Percentiles rank a stretch among this genome's conserved stretches.
phyloP scores from a whole-genome alignment of 2,113 vertebrate species.

The Opisthocomus hoazin region DNA sequence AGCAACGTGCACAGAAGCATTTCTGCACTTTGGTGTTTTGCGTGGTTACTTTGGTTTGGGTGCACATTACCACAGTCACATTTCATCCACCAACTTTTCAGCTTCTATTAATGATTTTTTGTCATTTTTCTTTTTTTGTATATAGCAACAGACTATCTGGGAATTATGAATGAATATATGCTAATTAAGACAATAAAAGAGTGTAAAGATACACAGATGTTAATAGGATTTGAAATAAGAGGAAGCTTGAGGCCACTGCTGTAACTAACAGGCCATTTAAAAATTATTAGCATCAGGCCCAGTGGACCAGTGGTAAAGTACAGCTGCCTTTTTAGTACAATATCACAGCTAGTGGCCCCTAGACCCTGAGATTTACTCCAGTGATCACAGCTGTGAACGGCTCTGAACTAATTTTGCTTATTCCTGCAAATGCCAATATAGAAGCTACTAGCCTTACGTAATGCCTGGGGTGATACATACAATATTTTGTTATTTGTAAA shows the following conservation, averaged over 20 bases:
- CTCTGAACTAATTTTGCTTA: constrained; percentile 28
- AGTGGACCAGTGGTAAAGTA: constrained; percentile 25
- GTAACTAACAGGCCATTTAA: constrained; percentile 63
- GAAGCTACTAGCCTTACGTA: constrained; percentile 8
- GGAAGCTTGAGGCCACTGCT: constrained; percentile 39
- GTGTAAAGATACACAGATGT: constrained; percentile 50
- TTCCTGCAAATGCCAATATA: not conserved
- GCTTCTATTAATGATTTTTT: not conserved
- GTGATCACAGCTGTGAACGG: constrained; percentile 7
- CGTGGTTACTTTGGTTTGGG: not conserved
- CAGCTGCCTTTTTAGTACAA: not conserved
- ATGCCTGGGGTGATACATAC: not conserved
- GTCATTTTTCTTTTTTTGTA: not conserved
- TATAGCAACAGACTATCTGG: not conserved
- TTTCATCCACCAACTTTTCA: not conserved
- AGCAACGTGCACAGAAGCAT: not conserved
- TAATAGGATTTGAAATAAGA: constrained; percentile 60
- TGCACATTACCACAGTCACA: not conserved
- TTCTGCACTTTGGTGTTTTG: not conserved
- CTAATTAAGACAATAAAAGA: constrained; percentile 59
- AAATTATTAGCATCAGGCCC: constrained; percentile 56
- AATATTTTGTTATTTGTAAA: constrained; percentile 27
- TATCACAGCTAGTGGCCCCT: not conserved
- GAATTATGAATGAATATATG: constrained; percentile 53
- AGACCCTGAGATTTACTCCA: not conserved